Percentiles rank a stretch among this genome's conserved stretches.
These are phyloP conservation scores for Poecilia wingei DNA, from an alignment of 2,797 vertebrate genomes.

Conservation along the genomic window DNA sequence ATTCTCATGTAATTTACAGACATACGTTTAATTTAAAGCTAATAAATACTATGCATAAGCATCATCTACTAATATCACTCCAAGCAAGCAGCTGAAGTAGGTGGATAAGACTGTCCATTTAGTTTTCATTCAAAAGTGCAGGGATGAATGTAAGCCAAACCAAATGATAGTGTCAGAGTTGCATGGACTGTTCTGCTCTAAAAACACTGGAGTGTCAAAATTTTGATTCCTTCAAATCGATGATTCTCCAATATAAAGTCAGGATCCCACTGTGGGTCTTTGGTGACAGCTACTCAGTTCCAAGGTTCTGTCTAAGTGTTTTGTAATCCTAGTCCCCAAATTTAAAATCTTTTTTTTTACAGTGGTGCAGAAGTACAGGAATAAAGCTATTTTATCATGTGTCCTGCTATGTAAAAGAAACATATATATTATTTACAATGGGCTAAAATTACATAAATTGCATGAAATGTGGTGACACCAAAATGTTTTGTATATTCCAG, in stretches of 20 bases:
- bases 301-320: background rate
- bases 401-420: background rate
- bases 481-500: background rate
- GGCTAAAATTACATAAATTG: background rate
- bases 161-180: background rate
- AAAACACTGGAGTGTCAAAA: background rate
- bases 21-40: background rate
- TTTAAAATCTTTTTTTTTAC: background rate
- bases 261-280: background rate
- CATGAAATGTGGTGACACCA: background rate
- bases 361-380: too few species aligned
- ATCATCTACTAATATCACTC: background rate
- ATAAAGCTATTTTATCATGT: background rate
- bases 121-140: background rate
- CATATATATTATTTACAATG: background rate
- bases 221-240: background rate
- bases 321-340: background rate
- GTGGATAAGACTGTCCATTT: background rate
- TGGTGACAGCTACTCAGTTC: background rate
- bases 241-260: background rate
- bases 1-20: background rate
- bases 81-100: background rate
- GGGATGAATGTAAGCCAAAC: background rate
- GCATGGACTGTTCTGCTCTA: background rate
- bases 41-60: background rate